Conservation (phyloP, 2,888 invertebrate species). For the Campoplex nolae region DNA sequence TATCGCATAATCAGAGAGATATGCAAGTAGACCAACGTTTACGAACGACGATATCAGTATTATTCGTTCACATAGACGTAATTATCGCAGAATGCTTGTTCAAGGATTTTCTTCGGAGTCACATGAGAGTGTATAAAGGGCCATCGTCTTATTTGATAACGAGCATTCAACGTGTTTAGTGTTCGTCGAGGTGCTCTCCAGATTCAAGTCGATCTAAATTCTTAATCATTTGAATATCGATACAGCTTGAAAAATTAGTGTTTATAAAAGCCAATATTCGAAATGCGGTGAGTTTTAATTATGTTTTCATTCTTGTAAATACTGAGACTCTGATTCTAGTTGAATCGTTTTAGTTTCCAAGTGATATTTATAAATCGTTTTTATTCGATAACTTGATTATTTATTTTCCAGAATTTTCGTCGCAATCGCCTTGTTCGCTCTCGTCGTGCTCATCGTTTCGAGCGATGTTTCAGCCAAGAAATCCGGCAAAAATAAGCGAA, state of each 20-base stretch:
- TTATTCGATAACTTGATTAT: not conserved
- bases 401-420: constrained; percentile 50
- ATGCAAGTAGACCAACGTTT: constrained; percentile 11
- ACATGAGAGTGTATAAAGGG: constrained; percentile 55
- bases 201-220: constrained; percentile 8
- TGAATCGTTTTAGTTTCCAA: not conserved
- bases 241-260: not conserved
- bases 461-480: constrained; percentile 54
- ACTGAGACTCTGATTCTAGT: not conserved
- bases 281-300: constrained; percentile 59
- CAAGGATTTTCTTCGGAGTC: constrained; percentile 53
- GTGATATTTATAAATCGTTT: not conserved
- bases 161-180: constrained; percentile 39
- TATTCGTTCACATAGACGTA: constrained; percentile 41
- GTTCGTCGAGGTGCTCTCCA: not conserved
- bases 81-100: constrained; percentile 52
- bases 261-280: not conserved
- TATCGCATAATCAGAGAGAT: constrained; percentile 42
- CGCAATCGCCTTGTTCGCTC: constrained; percentile 42
- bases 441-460: constrained; percentile 54
- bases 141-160: constrained; percentile 51
- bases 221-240: not conserved
- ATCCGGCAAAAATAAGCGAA: constrained; percentile 45
- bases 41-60: constrained; percentile 25
- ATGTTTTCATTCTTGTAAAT: not conserved